Conservation (phyloP, 2,113 vertebrate genomes). For the Cephalopterus ornatus region DNA sequence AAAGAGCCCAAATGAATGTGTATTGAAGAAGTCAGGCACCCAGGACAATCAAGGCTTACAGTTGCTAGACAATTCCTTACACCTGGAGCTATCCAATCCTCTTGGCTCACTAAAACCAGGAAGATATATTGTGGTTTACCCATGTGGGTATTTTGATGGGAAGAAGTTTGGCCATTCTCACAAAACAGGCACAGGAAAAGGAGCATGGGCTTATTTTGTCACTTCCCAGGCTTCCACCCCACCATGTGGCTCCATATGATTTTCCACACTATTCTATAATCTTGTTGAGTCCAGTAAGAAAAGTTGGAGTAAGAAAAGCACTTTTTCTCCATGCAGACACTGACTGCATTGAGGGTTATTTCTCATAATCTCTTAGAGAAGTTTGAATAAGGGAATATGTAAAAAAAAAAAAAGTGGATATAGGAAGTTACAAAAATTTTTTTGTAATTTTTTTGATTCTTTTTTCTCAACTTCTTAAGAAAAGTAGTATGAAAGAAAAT, state of each 20-base stretch:
- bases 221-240: neutral
- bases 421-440: neutral
- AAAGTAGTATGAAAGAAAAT: neutral
- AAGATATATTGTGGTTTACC: neutral
- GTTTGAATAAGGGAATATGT: neutral
- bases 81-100: neutral
- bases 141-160: neutral
- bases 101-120: neutral
- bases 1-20: neutral
- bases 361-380: neutral
- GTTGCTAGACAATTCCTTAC: accelerated
- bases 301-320: neutral
- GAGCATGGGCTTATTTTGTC: neutral
- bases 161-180: neutral
- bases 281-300: neutral
- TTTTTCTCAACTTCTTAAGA: neutral
- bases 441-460: too few species aligned
- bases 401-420: neutral
- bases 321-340: neutral
- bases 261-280: neutral
- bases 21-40: neutral
- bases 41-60: neutral
- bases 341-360: neutral
- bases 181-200: neutral
- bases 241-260: accelerated